Percentiles rank a stretch among this genome's conserved stretches.
phyloP scores from a whole-genome alignment of 2,888 invertebrate genomes.

The Hyles lineata region DNA sequence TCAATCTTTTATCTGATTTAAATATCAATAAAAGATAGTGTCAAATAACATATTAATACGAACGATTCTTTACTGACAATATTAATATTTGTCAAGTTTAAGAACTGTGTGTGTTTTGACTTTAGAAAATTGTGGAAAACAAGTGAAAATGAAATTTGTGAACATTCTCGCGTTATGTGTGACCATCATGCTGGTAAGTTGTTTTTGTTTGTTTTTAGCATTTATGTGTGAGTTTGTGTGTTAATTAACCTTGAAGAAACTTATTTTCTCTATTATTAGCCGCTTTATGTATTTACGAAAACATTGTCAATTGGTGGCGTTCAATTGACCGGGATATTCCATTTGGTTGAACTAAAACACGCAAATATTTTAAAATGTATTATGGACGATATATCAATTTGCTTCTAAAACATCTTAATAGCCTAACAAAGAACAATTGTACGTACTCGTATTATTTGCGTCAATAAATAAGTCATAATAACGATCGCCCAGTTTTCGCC shows the following conservation, averaged over 20 bases:
- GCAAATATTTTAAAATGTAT: background rate
- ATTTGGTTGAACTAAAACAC: background rate
- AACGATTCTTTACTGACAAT: slow-evolving; percentile 72
- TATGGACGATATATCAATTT: background rate
- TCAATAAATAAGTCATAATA: slow-evolving; percentile 27
- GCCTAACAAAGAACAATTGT: slow-evolving; percentile 15
- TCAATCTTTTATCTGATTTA: slow-evolving; percentile 46
- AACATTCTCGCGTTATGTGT: slow-evolving; percentile 50
- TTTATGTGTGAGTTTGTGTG: too few relatives aligned
- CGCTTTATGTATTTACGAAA: too few relatives aligned
- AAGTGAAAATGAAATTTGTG: slow-evolving; percentile 58
- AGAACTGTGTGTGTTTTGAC: slow-evolving; percentile 55
- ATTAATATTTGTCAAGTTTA: slow-evolving; percentile 66
- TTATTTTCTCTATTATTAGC: too few relatives aligned
- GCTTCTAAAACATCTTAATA: background rate
- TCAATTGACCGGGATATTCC: too few relatives aligned
- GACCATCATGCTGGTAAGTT: slow-evolving; percentile 64
- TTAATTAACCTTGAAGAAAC: too few relatives aligned
- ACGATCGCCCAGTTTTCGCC: slow-evolving; percentile 8
- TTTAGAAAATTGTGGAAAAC: slow-evolving; percentile 35
- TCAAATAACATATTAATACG: slow-evolving; percentile 42
- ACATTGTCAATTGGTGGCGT: too few relatives aligned
- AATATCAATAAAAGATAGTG: slow-evolving; percentile 47
- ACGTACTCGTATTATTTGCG: slow-evolving; percentile 18
- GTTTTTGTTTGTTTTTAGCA: slow-evolving; percentile 10